These are phyloP conservation scores for Helicoverpa zea DNA, from an alignment of 1,140 invertebrate species.

Conservation along the genomic window DNA sequence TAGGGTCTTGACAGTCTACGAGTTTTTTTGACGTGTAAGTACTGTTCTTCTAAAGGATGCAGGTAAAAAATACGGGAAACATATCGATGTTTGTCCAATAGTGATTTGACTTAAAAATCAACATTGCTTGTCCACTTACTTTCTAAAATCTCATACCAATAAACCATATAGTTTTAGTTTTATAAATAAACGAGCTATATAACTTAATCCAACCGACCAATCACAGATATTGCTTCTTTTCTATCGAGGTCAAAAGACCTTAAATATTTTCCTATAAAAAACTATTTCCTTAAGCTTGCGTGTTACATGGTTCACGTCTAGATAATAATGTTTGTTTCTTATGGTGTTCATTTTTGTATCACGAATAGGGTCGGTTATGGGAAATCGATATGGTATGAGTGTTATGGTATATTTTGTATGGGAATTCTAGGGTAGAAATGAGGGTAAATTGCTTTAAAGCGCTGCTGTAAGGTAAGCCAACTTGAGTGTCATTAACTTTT, in stretches of 20 bases:
- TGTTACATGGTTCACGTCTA: constrained; percentile 28
- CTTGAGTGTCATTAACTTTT: too few relatives aligned
- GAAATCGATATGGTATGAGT: constrained; percentile 32
- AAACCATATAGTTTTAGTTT: not conserved
- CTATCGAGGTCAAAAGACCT: not conserved
- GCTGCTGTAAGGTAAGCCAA: too few relatives aligned
- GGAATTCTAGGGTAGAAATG: not conserved
- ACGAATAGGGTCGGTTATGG: constrained; percentile 21
- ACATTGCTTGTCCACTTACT: too few relatives aligned
- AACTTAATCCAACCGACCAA: not conserved
- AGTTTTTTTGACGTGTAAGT: too few relatives aligned
- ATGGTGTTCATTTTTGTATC: constrained; percentile 41
- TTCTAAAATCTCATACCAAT: not conserved
- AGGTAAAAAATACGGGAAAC: too few relatives aligned
- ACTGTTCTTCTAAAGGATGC: too few relatives aligned
- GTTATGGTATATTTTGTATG: constrained; percentile 14
- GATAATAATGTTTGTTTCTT: constrained; percentile 46
- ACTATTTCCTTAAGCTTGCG: constrained; percentile 30
- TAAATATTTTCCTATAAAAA: not conserved
- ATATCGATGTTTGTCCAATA: too few relatives aligned
- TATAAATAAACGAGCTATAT: not conserved
- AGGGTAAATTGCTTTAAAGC: too few relatives aligned
- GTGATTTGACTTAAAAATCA: too few relatives aligned
- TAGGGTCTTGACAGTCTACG: too few relatives aligned
- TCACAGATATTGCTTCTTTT: not conserved